A percentile compares a stretch with the other conserved stretches of the same genome.
Evolutionary conservation across 2,797 vertebrate genomes (phyloP).

Genomic region (Cetoscarus ocellatus): DNA sequence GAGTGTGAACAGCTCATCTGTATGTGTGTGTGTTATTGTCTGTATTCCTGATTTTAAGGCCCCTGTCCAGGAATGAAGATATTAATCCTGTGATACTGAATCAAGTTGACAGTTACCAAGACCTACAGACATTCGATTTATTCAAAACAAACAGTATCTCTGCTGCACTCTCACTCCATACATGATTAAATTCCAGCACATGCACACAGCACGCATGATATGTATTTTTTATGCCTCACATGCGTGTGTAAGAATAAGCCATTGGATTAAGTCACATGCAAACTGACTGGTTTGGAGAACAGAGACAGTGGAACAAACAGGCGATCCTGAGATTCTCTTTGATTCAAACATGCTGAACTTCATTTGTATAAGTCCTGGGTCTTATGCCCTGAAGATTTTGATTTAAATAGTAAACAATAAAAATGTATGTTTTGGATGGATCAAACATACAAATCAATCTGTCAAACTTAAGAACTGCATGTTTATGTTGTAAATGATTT

Average conservation of each 20-base stretch:
- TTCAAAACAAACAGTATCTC: neutral
- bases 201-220: conserved; percentile 8
- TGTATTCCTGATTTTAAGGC: conserved; percentile 6
- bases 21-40: neutral
- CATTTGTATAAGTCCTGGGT: neutral
- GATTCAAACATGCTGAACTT: conserved; percentile 4
- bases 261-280: neutral
- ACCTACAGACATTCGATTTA: neutral
- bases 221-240: neutral
- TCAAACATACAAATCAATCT: neutral
- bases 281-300: neutral
- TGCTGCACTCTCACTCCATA: neutral
- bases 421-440: neutral
- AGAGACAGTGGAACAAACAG: conserved; percentile 7
- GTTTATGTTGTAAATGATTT: neutral
- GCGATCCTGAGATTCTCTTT: conserved; percentile 1
- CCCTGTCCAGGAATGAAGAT: conserved; percentile 17
- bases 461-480: conserved; percentile 3
- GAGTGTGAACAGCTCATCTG: neutral
- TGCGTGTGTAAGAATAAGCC: neutral
- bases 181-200: neutral
- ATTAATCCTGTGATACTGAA: conserved; percentile 28
- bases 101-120: conserved; percentile 27
- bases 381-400: neutral
- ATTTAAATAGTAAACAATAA: neutral